Evolutionary conservation across 2,113 vertebrate species (phyloP).

Genomic region (Corythoichthys intestinalis): DNA sequence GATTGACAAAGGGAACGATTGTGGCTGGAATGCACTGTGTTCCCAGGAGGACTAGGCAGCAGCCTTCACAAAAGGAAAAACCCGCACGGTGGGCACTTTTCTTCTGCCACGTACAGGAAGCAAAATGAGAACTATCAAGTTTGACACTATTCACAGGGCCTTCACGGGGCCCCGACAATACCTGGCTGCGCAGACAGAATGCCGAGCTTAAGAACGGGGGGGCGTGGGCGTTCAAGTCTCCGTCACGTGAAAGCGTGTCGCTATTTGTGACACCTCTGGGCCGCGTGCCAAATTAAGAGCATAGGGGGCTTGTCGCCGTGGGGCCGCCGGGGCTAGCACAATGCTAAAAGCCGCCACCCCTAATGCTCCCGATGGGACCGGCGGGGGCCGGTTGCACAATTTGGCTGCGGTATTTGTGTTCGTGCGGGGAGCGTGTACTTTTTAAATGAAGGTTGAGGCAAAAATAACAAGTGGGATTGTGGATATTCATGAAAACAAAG

Average conservation of each 20-base stretch:
- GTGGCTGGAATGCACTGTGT: conserved; percentile 75
- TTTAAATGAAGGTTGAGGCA: neutral
- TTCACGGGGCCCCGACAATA: conserved; percentile 72
- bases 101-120: conserved; percentile 76
- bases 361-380: conserved; percentile 39
- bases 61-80: conserved; percentile 68
- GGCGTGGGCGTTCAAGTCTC: conserved; percentile 69
- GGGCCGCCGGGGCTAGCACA: conserved; percentile 56
- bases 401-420: conserved; percentile 24
- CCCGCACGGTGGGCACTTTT: conserved; percentile 74
- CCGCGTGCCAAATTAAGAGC: conserved; percentile 72
- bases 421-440: neutral
- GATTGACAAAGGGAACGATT: conserved; percentile 69
- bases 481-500: neutral
- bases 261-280: conserved; percentile 79
- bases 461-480: neutral
- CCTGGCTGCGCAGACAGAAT: conserved; percentile 78
- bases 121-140: conserved; percentile 81
- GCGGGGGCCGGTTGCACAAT: conserved; percentile 17
- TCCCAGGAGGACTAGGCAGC: conserved; percentile 72
- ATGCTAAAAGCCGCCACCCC: conserved; percentile 45
- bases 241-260: conserved; percentile 80
- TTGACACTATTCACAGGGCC: conserved; percentile 81
- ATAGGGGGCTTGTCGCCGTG: conserved; percentile 61
- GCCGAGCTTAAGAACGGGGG: conserved; percentile 69